Evolutionary conservation across 2,797 vertebrate species (phyloP).

Genomic region (Balearica regulorum): DNA sequence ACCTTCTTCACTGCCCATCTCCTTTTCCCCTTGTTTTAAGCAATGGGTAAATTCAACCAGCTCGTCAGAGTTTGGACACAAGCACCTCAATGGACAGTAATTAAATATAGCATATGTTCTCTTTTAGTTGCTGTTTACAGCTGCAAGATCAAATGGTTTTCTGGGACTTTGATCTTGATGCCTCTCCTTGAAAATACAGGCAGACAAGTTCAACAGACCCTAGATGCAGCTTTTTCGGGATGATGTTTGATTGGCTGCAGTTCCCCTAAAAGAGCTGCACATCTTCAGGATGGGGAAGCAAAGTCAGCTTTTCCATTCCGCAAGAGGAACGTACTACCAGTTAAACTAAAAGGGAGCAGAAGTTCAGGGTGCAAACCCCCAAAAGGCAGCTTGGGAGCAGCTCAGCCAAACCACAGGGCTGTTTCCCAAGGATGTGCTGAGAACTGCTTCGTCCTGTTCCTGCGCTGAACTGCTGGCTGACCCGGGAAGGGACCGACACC

Average conservation of each 20-base stretch:
- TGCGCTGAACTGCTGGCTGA: background rate
- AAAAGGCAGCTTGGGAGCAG: background rate
- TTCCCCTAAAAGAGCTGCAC: background rate
- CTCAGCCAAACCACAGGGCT: background rate
- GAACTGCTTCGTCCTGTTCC: accelerated
- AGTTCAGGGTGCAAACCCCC: background rate
- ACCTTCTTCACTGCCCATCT: background rate
- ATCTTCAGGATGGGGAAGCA: background rate
- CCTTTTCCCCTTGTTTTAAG: background rate
- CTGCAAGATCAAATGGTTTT: constrained; percentile 49
- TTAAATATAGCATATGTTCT: constrained; percentile 22
- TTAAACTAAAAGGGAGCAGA: background rate
- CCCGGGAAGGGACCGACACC: background rate
- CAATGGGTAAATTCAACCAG: background rate
- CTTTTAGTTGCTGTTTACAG: constrained; percentile 42
- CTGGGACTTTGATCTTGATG: constrained; percentile 46
- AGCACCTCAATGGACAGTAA: constrained; percentile 1
- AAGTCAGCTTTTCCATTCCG: background rate
- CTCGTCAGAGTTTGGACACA: background rate
- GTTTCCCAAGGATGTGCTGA: background rate
- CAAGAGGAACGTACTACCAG: background rate
- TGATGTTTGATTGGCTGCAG: background rate
- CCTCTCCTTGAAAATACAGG: background rate
- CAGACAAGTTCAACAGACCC: background rate
- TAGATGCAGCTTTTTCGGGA: background rate